phyloP scores from a whole-genome alignment of 1,140 invertebrate species.

The Monochamus saltuarius region DNA sequence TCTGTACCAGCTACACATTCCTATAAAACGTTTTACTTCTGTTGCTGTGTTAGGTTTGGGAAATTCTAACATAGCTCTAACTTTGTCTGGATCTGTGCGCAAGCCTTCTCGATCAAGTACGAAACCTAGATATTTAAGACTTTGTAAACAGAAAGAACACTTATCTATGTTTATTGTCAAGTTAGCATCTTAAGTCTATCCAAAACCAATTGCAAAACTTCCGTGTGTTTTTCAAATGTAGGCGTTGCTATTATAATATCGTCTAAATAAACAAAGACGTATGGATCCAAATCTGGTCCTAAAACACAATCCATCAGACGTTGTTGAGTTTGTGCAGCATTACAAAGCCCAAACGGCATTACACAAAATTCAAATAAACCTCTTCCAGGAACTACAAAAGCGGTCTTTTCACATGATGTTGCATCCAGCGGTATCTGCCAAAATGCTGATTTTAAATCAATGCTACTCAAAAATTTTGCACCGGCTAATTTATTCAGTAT shows the following conservation, averaged over 20 bases:
- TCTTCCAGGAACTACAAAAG: slow-evolving; percentile 45
- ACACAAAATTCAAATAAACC: slow-evolving; percentile 41
- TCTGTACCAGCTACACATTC: slow-evolving; percentile 48
- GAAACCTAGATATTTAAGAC: slow-evolving; percentile 47
- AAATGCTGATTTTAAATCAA: background rate
- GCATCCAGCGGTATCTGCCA: background rate
- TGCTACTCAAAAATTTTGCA: slow-evolving; percentile 34
- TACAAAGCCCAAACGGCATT: background rate
- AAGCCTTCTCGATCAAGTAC: slow-evolving; percentile 45
- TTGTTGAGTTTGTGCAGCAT: slow-evolving; percentile 12
- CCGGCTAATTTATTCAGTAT: slow-evolving; percentile 40
- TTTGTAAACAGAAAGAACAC: slow-evolving; percentile 18
- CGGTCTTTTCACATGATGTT: slow-evolving; percentile 37
- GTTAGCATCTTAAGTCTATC: slow-evolving; percentile 1
- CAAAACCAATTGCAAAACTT: slow-evolving; percentile 30
- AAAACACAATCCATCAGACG: slow-evolving; percentile 2
- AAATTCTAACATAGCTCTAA: slow-evolving; percentile 33
- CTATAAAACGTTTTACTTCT: slow-evolving; percentile 37
- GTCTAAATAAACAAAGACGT: slow-evolving; percentile 40
- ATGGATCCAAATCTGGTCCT: background rate
- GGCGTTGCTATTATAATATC: slow-evolving; percentile 39
- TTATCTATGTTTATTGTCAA: slow-evolving; percentile 30
- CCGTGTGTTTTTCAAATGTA: slow-evolving; percentile 38
- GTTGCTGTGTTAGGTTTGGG: slow-evolving; percentile 35
- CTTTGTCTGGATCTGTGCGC: slow-evolving; percentile 35